phyloP scores from a whole-genome alignment of 2,888 invertebrate genomes.

The Venusia cambrica region DNA sequence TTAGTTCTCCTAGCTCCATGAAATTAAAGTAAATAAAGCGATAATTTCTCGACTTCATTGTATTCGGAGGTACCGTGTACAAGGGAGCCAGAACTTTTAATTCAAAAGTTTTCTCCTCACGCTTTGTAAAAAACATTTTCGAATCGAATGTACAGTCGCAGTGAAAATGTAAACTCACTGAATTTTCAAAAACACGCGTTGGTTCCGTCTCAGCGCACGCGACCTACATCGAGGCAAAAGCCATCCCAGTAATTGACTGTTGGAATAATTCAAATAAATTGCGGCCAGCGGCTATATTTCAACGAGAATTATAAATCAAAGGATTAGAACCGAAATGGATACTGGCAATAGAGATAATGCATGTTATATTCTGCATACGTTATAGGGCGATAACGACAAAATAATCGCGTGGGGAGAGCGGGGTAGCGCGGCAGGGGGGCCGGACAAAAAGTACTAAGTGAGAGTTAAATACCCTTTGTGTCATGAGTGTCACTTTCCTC shows the following conservation, averaged over 20 bases:
- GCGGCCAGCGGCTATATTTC: constrained; percentile 71
- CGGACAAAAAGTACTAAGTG: constrained; percentile 78
- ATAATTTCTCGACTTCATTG: too few relatives aligned
- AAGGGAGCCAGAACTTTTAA: constrained; percentile 46
- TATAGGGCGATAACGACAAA: constrained; percentile 75
- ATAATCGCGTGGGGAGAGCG: constrained; percentile 59
- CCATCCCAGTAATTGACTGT: constrained; percentile 78
- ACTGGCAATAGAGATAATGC: constrained; percentile 72
- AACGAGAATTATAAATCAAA: constrained; percentile 75
- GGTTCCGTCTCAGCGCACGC: constrained; percentile 43
- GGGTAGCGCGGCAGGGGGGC: constrained; percentile 41
- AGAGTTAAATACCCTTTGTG: constrained; percentile 80
- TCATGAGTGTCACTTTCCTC: constrained; percentile 69
- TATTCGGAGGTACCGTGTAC: too few relatives aligned
- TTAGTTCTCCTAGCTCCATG: too few relatives aligned
- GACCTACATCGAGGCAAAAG: constrained; percentile 59
- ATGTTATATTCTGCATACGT: constrained; percentile 77
- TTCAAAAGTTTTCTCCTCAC: constrained; percentile 43
- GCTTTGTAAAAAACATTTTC: constrained; percentile 6
- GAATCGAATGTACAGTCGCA: constrained; percentile 12
- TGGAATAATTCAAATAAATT: constrained; percentile 77
- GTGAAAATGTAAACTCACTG: constrained; percentile 36
- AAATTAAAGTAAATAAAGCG: too few relatives aligned
- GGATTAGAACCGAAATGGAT: constrained; percentile 76
- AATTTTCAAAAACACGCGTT: constrained; percentile 40